Conservation (phyloP, 2,113 vertebrate genomes). For the Pogona vitticeps region DNA sequence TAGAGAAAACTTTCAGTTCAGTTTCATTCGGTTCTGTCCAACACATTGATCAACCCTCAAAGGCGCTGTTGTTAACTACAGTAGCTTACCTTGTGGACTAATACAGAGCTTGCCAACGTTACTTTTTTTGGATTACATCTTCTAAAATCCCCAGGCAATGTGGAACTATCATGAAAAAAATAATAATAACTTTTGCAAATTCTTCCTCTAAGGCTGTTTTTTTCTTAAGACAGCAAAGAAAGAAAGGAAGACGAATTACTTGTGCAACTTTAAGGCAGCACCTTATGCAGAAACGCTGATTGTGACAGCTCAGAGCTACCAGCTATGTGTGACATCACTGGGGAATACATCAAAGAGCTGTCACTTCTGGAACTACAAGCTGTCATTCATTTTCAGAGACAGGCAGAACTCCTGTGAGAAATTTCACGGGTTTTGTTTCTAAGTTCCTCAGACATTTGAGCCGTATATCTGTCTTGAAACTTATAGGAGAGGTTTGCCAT, state of each 20-base stretch:
- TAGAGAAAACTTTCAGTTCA: too few relatives aligned
- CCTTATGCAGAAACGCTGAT: background rate
- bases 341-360: slow-evolving; percentile 27
- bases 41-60: too few relatives aligned
- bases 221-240: background rate
- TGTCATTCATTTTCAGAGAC: slow-evolving; percentile 13
- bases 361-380: slow-evolving; percentile 18
- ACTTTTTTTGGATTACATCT: too few relatives aligned
- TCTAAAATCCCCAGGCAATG: too few relatives aligned
- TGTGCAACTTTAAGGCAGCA: slow-evolving; percentile 1
- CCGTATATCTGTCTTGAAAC: background rate
- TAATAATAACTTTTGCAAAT: too few relatives aligned
- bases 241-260: background rate
- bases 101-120: too few relatives aligned
- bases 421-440: background rate
- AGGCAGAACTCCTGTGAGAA: slow-evolving; percentile 16
- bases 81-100: too few relatives aligned
- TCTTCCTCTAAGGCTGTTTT: background rate
- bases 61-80: too few relatives aligned
- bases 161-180: too few relatives aligned
- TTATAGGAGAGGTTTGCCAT: background rate
- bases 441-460: background rate
- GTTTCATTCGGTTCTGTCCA: too few relatives aligned
- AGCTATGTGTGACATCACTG: slow-evolving; percentile 17
- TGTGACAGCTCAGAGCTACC: slow-evolving; percentile 19